Conservation (phyloP, 2,113 vertebrate genomes). For the Tursiops truncatus region DNA sequence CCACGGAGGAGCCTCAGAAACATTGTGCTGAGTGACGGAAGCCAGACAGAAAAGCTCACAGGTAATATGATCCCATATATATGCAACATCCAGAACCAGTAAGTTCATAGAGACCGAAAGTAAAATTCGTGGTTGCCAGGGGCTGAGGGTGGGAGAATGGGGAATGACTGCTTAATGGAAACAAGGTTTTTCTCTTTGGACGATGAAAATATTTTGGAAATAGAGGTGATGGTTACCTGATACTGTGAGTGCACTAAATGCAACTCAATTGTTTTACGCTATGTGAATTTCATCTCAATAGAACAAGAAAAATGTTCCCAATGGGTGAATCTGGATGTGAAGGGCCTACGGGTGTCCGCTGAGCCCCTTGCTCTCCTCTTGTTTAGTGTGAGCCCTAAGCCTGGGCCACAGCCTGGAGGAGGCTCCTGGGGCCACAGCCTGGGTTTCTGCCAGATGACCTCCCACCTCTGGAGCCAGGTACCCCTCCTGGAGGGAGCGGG, state of each 20-base stretch:
- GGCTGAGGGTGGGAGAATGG: neutral
- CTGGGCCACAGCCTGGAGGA: neutral
- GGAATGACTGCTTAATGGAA: neutral
- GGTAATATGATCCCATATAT: neutral
- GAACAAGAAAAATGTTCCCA: neutral
- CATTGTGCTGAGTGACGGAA: neutral
- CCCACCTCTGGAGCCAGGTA: neutral
- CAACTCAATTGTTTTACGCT: neutral
- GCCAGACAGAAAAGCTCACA: neutral
- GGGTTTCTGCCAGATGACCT: neutral
- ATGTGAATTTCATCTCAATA: neutral
- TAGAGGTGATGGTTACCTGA: neutral
- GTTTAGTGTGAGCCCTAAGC: neutral
- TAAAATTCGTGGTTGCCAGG: neutral
- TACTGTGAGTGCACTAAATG: neutral
- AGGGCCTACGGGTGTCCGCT: accelerated
- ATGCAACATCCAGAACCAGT: neutral
- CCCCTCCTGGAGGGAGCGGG: neutral
- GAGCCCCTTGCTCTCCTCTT: neutral
- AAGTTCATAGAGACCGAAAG: neutral
- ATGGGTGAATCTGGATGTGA: neutral
- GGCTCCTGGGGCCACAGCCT: neutral
- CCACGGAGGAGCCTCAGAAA: neutral
- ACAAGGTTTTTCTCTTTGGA: neutral
- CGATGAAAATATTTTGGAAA: neutral